Percentiles rank a stretch among this genome's conserved stretches.
Conservation (phyloP, 1,140 invertebrate species). For the Pogonus chalceus region DNA sequence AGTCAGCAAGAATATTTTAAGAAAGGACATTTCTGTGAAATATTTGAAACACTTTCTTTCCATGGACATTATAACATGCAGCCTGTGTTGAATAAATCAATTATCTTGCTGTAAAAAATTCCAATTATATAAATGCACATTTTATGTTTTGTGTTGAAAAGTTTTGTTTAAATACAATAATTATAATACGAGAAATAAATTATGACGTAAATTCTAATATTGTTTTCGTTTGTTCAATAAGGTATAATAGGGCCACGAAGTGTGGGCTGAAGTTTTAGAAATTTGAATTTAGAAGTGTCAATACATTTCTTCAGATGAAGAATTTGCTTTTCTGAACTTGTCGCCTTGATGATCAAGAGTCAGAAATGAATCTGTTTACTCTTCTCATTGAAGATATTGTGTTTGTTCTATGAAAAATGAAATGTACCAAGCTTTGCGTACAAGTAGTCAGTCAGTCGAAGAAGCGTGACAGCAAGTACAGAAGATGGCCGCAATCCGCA, state of each 20-base stretch:
- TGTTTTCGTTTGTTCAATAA: constrained; percentile 7
- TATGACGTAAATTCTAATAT: neutral
- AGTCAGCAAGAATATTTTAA: neutral
- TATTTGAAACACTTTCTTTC: neutral
- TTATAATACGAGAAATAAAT: neutral
- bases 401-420: neutral
- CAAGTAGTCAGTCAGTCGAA: too few relatives aligned
- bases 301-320: constrained; percentile 6
- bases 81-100: neutral
- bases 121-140: neutral
- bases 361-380: neutral
- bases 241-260: constrained; percentile 6
- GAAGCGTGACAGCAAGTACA: neutral
- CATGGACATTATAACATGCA: neutral
- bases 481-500: too few relatives aligned
- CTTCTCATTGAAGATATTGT: neutral
- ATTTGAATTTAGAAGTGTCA: constrained; percentile 6
- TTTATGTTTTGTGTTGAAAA: neutral
- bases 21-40: neutral
- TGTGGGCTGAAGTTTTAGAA: constrained; percentile 7
- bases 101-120: neutral
- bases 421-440: neutral
- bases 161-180: neutral
- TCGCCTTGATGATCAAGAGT: constrained; percentile 2
- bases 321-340: neutral